Base-by-base conservation (phyloP, 2,113 vertebrate species). In the Salvator merianae region DNA sequence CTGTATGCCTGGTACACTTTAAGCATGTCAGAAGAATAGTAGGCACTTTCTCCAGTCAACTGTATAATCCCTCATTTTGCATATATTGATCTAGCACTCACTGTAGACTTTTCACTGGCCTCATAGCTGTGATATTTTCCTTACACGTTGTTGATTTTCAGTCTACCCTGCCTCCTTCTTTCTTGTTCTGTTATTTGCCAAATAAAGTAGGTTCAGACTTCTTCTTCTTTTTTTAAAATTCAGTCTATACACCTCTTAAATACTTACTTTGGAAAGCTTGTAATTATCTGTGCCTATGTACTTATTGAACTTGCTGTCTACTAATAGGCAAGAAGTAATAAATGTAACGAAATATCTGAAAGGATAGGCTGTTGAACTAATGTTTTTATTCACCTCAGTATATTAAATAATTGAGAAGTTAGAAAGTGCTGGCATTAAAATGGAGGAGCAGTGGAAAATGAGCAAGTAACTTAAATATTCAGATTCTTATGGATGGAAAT, bases 391-490 rank as follows among this genome's bases (percentile, higher is more conserved):
- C 82, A 88, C 89, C 32, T 85, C 76, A 47, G 83, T 87, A 85
- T 81, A 77, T 83, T 63, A 80, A 88, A 47, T 86, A 93, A 92
- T 93, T 91, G 91, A 93, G 89, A 93, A 92, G 88, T 83, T 88
- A 73, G 81, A 89, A 92, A 91, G 26, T 91, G 40, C 82, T 89
- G 86, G 77, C 88, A 86, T 88, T 88, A 91, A 92, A 90, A 82
- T 88, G 89, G 75, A 91, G 86, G 79, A 76, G 43, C 82, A 84
- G 26, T 91, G 91, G 93, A 94, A 94, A 94, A 93, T 91, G 90
- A 88, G 93, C 14, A 63, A 87, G 87, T 93, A 93, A 89, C 85
- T 86, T 88, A 93, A 93, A 91, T 91, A 94, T 94, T 93, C 93
- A 93, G 84, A 89, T 91, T 91, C 90, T 89, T 88, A 91, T 87